These are phyloP conservation scores for Tromatobia lineatoria DNA, from an alignment of 2,888 invertebrate species.

Conservation along the genomic window DNA sequence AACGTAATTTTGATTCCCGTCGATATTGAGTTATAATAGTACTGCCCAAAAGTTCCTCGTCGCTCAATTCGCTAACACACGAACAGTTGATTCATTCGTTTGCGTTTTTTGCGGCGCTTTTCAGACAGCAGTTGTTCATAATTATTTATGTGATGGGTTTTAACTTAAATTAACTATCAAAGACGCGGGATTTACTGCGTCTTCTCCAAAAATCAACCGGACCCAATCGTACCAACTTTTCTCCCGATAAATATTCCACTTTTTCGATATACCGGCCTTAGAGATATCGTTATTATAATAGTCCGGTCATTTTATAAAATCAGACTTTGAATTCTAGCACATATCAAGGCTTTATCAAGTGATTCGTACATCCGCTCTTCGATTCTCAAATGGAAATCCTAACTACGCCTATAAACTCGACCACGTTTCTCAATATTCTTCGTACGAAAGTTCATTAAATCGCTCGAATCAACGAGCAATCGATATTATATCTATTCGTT, in stretches of 20 bases:
- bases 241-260: constrained; percentile 46
- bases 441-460: constrained; percentile 54
- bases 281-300: constrained; percentile 46
- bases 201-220: constrained; percentile 17
- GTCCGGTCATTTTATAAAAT: constrained; percentile 65
- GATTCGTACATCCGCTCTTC: constrained; percentile 10
- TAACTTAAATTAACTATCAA: constrained; percentile 11
- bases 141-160: background rate
- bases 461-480: constrained; percentile 20
- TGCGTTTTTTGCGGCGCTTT: background rate
- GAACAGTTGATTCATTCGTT: constrained; percentile 4
- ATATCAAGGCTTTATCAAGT: constrained; percentile 35
- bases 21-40: constrained; percentile 42
- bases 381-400: constrained; percentile 52
- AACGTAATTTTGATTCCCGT: constrained; percentile 69
- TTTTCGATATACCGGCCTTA: constrained; percentile 52
- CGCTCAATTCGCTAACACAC: background rate
- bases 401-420: constrained; percentile 56
- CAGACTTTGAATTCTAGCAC: constrained; percentile 62
- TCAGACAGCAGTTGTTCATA: background rate
- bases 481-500: constrained; percentile 8
- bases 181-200: constrained; percentile 8
- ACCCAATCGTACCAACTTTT: constrained; percentile 12
- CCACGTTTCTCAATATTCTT: constrained; percentile 25
- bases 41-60: constrained; percentile 5